phyloP scores from a whole-genome alignment of 2,797 vertebrate genomes.

The Microchirus variegatus region DNA sequence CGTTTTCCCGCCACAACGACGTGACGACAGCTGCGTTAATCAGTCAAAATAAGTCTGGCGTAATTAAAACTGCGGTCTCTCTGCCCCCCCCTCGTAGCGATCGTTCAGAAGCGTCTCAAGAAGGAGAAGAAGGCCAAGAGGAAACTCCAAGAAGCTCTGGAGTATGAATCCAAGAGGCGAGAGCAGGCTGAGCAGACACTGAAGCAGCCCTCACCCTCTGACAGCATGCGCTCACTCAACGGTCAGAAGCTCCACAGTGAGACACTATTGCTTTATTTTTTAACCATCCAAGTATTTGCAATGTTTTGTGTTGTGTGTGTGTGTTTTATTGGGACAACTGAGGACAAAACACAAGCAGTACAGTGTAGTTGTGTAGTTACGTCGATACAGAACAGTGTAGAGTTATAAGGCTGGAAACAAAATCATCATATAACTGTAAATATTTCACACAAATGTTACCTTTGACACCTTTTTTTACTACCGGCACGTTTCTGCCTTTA shows the following conservation, averaged over 20 bases:
- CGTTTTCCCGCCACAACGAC: constrained; percentile 17
- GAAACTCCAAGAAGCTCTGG: constrained; percentile 99
- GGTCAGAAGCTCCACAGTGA: constrained; percentile 84
- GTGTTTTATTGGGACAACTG: no score
- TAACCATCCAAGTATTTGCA: not conserved
- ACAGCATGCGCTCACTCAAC: constrained; percentile 95
- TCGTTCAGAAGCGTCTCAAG: constrained; percentile 99
- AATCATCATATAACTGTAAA: constrained; percentile 7
- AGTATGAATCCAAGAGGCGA: constrained; percentile 97
- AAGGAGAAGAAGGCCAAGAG: constrained; percentile 99
- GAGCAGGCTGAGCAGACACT: constrained; percentile 95
- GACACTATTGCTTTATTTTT: constrained; percentile 7
- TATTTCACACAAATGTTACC: not conserved
- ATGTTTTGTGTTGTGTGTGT: no score
- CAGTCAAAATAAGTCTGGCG: not conserved
- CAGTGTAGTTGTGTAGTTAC: no score
- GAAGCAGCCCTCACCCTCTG: constrained; percentile 95
- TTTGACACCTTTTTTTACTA: not conserved
- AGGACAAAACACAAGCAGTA: no score
- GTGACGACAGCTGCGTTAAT: constrained; percentile 22
- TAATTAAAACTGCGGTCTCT: constrained; percentile 24
- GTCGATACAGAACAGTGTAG: not conserved
- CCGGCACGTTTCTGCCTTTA: not conserved
- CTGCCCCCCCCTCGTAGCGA: constrained; percentile 78
- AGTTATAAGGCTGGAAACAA: constrained; percentile 5